phyloP scores from a whole-genome alignment of 37 sponge, comb jelly and placozoan species.

The Agelas oroides region DNA sequence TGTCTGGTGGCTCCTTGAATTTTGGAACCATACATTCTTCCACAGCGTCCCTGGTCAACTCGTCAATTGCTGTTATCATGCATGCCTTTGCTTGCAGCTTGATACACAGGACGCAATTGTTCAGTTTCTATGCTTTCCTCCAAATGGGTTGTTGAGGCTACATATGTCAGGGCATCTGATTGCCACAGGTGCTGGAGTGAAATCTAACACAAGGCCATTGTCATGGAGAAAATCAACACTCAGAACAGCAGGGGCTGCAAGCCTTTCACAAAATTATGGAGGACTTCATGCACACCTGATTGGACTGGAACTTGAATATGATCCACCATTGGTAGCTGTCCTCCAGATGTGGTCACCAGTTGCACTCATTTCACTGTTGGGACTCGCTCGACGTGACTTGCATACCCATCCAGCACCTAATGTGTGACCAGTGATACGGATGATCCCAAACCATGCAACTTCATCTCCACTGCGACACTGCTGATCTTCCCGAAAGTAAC shows the following conservation, averaged over 20 bases:
- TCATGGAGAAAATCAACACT: slow-evolving; percentile 47
- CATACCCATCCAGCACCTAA: background rate
- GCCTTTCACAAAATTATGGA: slow-evolving; percentile 42
- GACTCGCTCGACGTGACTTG: background rate
- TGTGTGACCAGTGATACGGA: slow-evolving; percentile 41
- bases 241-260: slow-evolving; percentile 52
- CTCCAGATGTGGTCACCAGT: slow-evolving; percentile 44
- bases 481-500: slow-evolving; percentile 1
- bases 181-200: no score
- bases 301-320: slow-evolving; percentile 9
- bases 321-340: slow-evolving; percentile 19
- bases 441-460: slow-evolving; percentile 53
- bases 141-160: no score
- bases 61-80: background rate
- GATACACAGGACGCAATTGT: background rate
- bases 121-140: no score
- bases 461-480: slow-evolving; percentile 26
- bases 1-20: background rate
- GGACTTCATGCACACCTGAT: slow-evolving; percentile 10
- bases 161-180: no score
- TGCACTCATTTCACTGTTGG: background rate
- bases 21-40: slow-evolving; percentile 54
- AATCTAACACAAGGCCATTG: no score
- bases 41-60: background rate
- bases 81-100: slow-evolving; percentile 8